Evolutionary conservation across 1,140 invertebrate genomes (phyloP).

Genomic region (Drosophila ohnishii): DNA sequence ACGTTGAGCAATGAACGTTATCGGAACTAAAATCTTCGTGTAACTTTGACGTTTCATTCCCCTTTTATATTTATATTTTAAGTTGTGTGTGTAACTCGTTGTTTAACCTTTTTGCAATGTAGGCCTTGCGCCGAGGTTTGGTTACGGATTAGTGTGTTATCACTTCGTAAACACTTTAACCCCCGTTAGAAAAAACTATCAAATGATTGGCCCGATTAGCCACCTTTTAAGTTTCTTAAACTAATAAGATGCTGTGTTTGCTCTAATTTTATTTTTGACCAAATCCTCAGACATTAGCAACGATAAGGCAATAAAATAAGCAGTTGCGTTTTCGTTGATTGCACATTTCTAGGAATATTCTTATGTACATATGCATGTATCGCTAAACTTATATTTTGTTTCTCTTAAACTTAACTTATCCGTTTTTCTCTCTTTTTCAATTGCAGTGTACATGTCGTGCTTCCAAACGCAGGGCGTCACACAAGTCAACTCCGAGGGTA

Average conservation of each 20-base stretch:
- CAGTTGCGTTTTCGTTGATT: neutral
- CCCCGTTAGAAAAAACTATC: too few relatives aligned
- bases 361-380: neutral
- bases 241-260: too few relatives aligned
- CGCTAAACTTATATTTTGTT: conserved; percentile 19
- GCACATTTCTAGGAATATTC: conserved; percentile 29
- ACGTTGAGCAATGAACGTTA: too few relatives aligned
- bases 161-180: too few relatives aligned
- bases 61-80: neutral
- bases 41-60: too few relatives aligned
- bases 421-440: conserved; percentile 22
- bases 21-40: too few relatives aligned
- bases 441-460: conserved; percentile 69
- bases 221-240: too few relatives aligned
- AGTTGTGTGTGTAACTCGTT: neutral
- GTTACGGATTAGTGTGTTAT: conserved; percentile 12
- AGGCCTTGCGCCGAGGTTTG: conserved; percentile 5
- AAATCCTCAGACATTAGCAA: too few relatives aligned
- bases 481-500: conserved; percentile 79
- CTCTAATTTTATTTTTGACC: too few relatives aligned
- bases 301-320: too few relatives aligned
- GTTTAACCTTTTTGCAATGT: neutral
- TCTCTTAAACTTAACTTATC: conserved; percentile 2
- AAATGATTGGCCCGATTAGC: too few relatives aligned
- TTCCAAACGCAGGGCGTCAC: conserved; percentile 62